A percentile compares a stretch with the other conserved stretches of the same genome.
Evolutionary conservation across 2,888 invertebrate genomes (phyloP).

Genomic region (Euzetes globulus): DNA sequence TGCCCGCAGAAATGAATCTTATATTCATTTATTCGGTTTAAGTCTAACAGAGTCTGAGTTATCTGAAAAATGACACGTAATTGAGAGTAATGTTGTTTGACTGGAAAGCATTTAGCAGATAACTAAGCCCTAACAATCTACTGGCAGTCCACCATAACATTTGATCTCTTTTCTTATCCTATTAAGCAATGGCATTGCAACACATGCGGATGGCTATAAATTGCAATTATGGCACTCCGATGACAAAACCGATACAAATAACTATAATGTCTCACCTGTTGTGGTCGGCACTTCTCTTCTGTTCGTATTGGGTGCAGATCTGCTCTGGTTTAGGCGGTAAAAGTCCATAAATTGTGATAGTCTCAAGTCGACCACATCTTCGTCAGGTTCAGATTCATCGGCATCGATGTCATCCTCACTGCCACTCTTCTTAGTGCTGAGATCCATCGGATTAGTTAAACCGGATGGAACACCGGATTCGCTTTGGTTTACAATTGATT

Average conservation of each 20-base stretch:
- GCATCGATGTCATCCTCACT: conserved; percentile 41
- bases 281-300: neutral
- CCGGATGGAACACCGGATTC: neutral
- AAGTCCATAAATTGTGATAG: neutral
- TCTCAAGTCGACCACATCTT: neutral
- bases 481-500: neutral
- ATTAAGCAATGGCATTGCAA: neutral
- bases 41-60: neutral
- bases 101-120: conserved; percentile 1
- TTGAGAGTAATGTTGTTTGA: conserved; percentile 14
- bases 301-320: neutral
- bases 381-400: conserved; percentile 42
- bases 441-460: conserved; percentile 6
- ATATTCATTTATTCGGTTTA: neutral
- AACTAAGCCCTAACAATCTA: neutral
- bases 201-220: neutral
- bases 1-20: neutral
- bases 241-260: neutral
- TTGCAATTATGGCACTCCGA: too few relatives aligned
- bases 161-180: neutral
- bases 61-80: conserved; percentile 7
- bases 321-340: neutral
- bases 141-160: neutral
- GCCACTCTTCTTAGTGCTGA: neutral
- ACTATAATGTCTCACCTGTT: neutral